Conservation (phyloP, 2,888 invertebrate species). For the Polylopha cassiicola region DNA sequence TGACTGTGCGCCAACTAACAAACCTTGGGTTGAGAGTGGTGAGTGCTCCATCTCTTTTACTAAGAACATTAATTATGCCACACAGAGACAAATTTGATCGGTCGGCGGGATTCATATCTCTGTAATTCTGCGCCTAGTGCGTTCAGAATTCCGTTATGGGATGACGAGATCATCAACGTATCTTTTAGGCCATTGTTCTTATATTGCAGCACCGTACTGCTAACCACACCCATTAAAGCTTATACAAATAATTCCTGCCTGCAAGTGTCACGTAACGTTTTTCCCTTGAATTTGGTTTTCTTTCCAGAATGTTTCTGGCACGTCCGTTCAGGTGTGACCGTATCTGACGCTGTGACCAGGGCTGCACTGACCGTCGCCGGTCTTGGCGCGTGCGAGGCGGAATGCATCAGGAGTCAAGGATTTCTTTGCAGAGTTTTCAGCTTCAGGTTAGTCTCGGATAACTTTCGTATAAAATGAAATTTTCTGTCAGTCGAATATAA, state of each 20-base stretch:
- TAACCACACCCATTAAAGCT: no score
- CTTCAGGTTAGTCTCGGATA: slow-evolving; percentile 74
- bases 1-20: slow-evolving; percentile 60
- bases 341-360: slow-evolving; percentile 80
- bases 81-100: no score
- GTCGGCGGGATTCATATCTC: no score
- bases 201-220: no score
- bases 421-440: slow-evolving; percentile 90
- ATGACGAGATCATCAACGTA: no score
- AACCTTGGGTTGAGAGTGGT: slow-evolving; percentile 74
- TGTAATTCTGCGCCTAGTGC: no score
- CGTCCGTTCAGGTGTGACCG: slow-evolving; percentile 83
- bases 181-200: no score
- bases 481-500: no score
- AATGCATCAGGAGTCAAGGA: slow-evolving; percentile 83
- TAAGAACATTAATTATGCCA: not conserved
- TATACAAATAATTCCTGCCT: no score
- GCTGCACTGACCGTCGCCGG: slow-evolving; percentile 82
- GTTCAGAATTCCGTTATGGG: no score
- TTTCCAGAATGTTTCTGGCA: slow-evolving; percentile 91
- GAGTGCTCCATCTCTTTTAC: slow-evolving; percentile 21
- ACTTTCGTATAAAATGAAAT: not conserved
- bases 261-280: no score
- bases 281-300: no score
- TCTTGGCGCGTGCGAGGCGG: slow-evolving; percentile 87